A percentile compares a stretch with the other conserved stretches of the same genome.
Evolutionary conservation across 2,797 vertebrate genomes (phyloP).

Genomic region (Etheostoma perlongum): DNA sequence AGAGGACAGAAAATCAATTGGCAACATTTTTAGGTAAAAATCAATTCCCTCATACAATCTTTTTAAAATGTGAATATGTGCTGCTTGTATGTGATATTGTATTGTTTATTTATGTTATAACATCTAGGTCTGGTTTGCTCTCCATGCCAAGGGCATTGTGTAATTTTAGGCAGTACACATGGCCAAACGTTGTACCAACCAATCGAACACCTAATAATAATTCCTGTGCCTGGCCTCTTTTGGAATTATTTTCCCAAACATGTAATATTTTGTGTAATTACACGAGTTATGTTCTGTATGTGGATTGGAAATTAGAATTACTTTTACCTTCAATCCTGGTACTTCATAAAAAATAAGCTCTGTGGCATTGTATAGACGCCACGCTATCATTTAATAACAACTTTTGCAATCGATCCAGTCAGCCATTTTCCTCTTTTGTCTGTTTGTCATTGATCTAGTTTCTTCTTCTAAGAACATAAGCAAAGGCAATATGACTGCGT

Average conservation of each 20-base stretch:
- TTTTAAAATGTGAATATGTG: background rate
- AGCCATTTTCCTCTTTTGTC: slow-evolving; percentile 21
- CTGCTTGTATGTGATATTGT: background rate
- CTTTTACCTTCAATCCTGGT: background rate
- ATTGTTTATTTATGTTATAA: background rate
- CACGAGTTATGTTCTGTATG: background rate
- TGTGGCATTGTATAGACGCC: background rate
- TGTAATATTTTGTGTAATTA: background rate
- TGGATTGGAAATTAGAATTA: slow-evolving; percentile 3
- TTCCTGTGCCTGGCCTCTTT: background rate
- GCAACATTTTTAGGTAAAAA: background rate
- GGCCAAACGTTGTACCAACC: background rate
- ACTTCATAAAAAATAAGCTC: background rate
- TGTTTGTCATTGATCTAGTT: slow-evolving; percentile 35
- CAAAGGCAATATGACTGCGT: slow-evolving; percentile 51
- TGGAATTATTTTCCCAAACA: background rate
- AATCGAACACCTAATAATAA: background rate
- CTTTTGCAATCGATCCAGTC: slow-evolving; percentile 13
- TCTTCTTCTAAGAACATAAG: slow-evolving; percentile 48
- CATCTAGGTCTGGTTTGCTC: no score
- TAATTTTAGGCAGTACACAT: background rate
- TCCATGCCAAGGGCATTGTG: no score
- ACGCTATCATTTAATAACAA: background rate
- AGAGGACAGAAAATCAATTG: no score
- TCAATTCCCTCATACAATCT: background rate